Evolutionary conservation across 2,888 invertebrate genomes (phyloP), one percentile per base, ranked within the genome.

Genomic region (Spodoptera picta): DNA sequence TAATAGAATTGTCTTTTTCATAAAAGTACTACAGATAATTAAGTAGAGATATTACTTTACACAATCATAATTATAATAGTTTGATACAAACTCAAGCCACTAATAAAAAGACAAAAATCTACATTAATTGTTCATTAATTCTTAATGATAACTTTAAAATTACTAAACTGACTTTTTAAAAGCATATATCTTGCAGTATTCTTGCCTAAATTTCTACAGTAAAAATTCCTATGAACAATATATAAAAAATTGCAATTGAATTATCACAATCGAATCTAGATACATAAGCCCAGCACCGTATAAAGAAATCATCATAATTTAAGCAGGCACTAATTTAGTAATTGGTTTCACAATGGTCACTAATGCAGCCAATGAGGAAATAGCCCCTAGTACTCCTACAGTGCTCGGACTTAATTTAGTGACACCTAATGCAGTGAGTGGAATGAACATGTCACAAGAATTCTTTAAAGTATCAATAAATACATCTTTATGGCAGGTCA

Each of bases 391-490:
- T 7, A 97, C 79, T 0, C 98, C 98, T 60, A 98, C 95, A 24
- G 96, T 95, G 65, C 97, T 97, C 0, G 98, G 97, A 66, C 97
- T 97, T 10, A 98, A 88, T 77, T 96, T 97, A 0, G 97, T 95
- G 84, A 97, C 96, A 0, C 98, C 98, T 74, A 98, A 91, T 6
- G 97, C 96, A 62, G 97, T 96, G 69, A 98, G 90, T 0, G 98
- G 98, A 84, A 99, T 97, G 80, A 98, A 97, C 60, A 98, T 89
- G 90, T 99, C 98, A 92, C 98, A 98, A 9, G 96, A 91, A 93
- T 99, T 98, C 88, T 98, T 98, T 5, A 98, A 83, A 0, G 97
- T 97, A 90, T 99, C 98, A 71, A 98, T 95, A 62, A 97, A 95
- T 10, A 98, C 94, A 87, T 97, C 96, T 81, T 96, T 96, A 77